Conservation (phyloP, 2,113 vertebrate species). For the Misgurnus anguillicaudatus region DNA sequence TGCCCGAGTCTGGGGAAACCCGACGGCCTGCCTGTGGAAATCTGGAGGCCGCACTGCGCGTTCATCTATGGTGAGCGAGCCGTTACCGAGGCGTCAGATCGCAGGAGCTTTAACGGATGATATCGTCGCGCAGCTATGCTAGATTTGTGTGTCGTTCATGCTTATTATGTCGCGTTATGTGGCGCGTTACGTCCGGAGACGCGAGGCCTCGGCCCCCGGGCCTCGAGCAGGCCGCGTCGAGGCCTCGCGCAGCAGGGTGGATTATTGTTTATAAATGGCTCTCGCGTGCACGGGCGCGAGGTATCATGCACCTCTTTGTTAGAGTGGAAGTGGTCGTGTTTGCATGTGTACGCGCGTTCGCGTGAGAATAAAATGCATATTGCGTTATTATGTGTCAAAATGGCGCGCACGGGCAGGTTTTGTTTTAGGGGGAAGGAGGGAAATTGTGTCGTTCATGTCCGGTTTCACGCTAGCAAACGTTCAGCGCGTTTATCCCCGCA, state of each 20-base stretch:
- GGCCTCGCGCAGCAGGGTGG: constrained; percentile 66
- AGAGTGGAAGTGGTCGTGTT: not conserved
- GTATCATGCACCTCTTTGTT: constrained; percentile 15
- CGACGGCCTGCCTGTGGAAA: constrained; percentile 71
- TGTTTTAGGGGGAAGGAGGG: not conserved
- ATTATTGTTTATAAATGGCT: constrained; percentile 39
- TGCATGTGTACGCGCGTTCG: not conserved
- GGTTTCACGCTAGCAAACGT: constrained; percentile 3
- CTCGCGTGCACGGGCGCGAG: not conserved
- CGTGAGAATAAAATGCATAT: not conserved
- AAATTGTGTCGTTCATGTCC: constrained; percentile 37
- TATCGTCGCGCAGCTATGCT: not conserved
- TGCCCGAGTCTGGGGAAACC: constrained; percentile 77
- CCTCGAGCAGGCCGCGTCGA: constrained; percentile 82
- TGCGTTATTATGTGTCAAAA: constrained; percentile 9
- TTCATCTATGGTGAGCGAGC: constrained; percentile 52
- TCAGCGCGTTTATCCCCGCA: not conserved
- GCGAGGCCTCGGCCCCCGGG: constrained; percentile 63
- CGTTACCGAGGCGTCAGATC: not conserved
- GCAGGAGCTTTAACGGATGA: not conserved
- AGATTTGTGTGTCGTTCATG: not conserved
- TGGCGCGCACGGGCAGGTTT: constrained; percentile 45
- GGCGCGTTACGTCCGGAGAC: not conserved
- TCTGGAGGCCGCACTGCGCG: constrained; percentile 67
- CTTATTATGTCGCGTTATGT: constrained; percentile 12